Base-by-base conservation (phyloP, 2,888 invertebrate genomes). In the Andrena praecox region DNA sequence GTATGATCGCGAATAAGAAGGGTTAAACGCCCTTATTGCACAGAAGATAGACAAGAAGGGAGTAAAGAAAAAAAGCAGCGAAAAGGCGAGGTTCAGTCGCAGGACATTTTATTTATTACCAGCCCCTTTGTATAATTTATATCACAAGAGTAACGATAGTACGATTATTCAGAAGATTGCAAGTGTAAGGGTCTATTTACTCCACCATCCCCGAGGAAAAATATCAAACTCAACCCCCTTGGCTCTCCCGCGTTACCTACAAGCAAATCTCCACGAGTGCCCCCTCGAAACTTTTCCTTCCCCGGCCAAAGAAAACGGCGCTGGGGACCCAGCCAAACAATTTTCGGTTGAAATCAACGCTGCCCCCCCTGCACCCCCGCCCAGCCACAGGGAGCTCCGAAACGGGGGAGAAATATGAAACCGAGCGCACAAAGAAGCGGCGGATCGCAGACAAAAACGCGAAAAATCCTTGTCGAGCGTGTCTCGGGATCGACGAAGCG, bases 371-470 rank as follows among this genome's bases (percentile, higher is more conserved):
- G 33, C 29, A 7, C 33, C 62, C 35, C 10, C 56, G 24, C 8
- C 59, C 42, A 7, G n/a, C 10, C 5, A 10, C n/a, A 27, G 12
- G 10, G 33, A 69, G 29, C 27, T 16, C 42, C 64, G 31, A 33
- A 27, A 48, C 35, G 29, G 56, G 59, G 29, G 64, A 52, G 66
- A 80, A 82, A 80, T 80, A 27, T 80, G 73, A 77, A 82, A 76
- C 54, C 1, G 50, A 16, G 12, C 52, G 60, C 12, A 59, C 71
- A 76, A 72, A 72, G 62, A 42, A 52, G 50, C 56, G 42, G 2
- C 24, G 48, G 42, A 33, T 27, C 48, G 54, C 67, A 50, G 60
- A 42, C 31, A 69, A 74, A 69, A 63, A 60, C 71, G 42, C 29
- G 5, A 20, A 67, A 72, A 77, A 77, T 74, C 67, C 67, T 82